Evolutionary conservation across 2,113 vertebrate species (phyloP).

Genomic region (Scolopax mira): DNA sequence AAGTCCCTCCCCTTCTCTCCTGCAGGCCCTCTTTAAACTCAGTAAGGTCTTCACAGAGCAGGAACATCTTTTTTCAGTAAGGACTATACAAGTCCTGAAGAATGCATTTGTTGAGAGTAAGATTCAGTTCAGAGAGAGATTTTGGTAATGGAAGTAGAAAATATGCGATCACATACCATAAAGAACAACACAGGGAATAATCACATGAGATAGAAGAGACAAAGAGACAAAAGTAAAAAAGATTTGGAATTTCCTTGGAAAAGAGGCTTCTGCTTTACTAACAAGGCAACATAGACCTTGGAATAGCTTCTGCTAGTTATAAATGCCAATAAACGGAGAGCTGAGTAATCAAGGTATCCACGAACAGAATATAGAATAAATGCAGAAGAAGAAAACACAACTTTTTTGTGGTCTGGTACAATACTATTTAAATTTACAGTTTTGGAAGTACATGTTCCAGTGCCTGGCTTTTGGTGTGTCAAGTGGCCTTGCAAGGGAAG

Average conservation of each 20-base stretch:
- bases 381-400: not conserved
- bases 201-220: not conserved
- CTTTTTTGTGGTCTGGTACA: not conserved
- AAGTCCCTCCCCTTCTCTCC: not conserved
- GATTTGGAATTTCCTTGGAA: not conserved
- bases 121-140: not conserved
- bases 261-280: not conserved
- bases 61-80: not conserved
- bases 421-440: not conserved
- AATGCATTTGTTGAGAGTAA: not conserved
- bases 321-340: not conserved
- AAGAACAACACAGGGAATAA: not conserved
- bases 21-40: not conserved
- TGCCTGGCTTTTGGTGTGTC: rapidly evolving
- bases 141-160: not conserved
- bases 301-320: not conserved
- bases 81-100: not conserved
- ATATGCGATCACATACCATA: not conserved
- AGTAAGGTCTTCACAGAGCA: not conserved
- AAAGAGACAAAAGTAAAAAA: not conserved
- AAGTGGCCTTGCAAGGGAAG: not conserved
- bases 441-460: not conserved
- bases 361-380: not conserved
- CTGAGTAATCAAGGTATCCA: not conserved
- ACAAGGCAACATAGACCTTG: not conserved